These are phyloP conservation scores for Oreochromis mossambicus DNA, from an alignment of 2,797 vertebrate species.

Conservation along the genomic window DNA sequence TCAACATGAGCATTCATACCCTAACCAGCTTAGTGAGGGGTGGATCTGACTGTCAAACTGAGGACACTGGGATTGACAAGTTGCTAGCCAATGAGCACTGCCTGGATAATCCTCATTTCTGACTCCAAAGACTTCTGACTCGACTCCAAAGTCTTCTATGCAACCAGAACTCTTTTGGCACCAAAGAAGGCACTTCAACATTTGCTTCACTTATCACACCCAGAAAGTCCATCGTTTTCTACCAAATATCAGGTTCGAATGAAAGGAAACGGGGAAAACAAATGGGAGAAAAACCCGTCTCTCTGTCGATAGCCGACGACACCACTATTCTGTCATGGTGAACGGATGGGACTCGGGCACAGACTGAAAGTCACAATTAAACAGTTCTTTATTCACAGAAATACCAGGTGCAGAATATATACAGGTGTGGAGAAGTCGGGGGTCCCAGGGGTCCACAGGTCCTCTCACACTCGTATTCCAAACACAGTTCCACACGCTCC, in stretches of 20 bases:
- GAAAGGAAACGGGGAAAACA: background rate
- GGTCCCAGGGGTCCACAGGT: background rate
- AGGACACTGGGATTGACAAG: background rate
- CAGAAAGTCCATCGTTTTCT: rapidly evolving
- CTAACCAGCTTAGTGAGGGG: background rate
- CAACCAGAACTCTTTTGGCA: background rate
- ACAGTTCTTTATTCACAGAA: background rate
- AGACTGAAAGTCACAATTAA: background rate
- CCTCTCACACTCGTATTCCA: background rate
- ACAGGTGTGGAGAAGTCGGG: background rate
- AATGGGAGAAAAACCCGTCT: rapidly evolving
- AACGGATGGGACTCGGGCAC: background rate
- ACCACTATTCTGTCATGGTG: rapidly evolving
- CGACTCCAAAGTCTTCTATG: background rate
- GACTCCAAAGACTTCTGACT: background rate
- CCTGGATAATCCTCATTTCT: background rate
- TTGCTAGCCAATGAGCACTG: background rate
- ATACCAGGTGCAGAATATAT: background rate
- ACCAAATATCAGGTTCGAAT: background rate
- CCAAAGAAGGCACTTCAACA: rapidly evolving
- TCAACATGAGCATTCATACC: background rate
- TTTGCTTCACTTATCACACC: background rate
- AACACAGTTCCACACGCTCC: background rate
- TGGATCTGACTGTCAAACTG: background rate
- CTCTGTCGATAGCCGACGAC: background rate